phyloP scores from a whole-genome alignment of 2,113 vertebrate species.

The Lethenteron reissneri region DNA sequence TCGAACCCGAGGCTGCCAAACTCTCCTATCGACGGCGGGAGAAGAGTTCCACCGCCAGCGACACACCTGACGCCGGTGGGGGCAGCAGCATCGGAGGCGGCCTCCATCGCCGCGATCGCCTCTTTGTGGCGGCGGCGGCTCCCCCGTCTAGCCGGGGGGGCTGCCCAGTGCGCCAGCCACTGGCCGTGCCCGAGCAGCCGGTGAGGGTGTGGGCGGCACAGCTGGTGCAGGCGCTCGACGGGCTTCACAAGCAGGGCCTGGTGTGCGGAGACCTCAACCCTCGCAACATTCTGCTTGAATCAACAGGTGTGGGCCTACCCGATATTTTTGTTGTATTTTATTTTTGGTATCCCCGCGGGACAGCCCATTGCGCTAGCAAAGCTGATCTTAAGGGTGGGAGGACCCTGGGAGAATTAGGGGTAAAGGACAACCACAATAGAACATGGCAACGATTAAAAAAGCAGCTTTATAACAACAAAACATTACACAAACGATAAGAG shows the following conservation, averaged over 20 bases:
- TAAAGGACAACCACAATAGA: neutral
- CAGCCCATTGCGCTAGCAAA: too few species aligned
- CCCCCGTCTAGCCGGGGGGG: too few species aligned
- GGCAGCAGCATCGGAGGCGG: too few species aligned
- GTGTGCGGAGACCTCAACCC: slow-evolving; percentile 81
- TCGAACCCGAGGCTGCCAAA: too few species aligned
- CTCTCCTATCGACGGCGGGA: too few species aligned
- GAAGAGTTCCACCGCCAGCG: too few species aligned
- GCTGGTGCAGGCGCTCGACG: slow-evolving; percentile 61
- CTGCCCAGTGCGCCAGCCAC: too few species aligned
- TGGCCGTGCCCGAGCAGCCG: slow-evolving; percentile 34
- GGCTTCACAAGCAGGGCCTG: slow-evolving; percentile 75
- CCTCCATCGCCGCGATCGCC: too few species aligned
- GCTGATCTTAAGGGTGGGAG: slow-evolving; percentile 1
- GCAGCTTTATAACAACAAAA: neutral
- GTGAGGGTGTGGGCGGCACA: slow-evolving; percentile 66
- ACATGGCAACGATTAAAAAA: neutral
- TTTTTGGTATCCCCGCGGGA: too few species aligned
- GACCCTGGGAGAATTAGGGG: slow-evolving; percentile 6
- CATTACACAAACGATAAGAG: neutral
- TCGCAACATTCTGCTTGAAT: slow-evolving; percentile 65
- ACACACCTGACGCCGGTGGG: too few species aligned
- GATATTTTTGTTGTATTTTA: too few species aligned
- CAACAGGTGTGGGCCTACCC: slow-evolving; percentile 27
- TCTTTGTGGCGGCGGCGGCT: too few species aligned